Conservation (phyloP, 1,140 invertebrate genomes). For the Pogonus chalceus region DNA sequence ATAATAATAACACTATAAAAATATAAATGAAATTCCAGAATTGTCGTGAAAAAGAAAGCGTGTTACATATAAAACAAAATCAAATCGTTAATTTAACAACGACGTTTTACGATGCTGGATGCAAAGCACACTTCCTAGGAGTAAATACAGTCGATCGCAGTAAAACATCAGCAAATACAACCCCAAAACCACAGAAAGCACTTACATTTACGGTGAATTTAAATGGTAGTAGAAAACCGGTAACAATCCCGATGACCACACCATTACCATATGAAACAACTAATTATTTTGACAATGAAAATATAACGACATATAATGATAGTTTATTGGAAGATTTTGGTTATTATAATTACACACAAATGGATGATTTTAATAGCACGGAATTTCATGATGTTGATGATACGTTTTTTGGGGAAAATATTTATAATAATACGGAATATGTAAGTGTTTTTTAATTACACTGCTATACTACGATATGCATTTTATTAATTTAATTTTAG, state of each 20-base stretch:
- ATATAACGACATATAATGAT: too few relatives aligned
- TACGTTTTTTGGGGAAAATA: neutral
- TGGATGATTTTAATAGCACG: neutral
- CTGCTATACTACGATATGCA: too few relatives aligned
- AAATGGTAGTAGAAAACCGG: neutral
- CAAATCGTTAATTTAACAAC: slow-evolving; percentile 63
- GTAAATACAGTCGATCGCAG: too few relatives aligned
- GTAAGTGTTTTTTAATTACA: neutral
- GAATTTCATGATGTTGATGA: neutral
- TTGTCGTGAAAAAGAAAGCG: slow-evolving; percentile 56
- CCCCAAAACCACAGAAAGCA: slow-evolving; percentile 15
- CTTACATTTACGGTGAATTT: slow-evolving; percentile 23
- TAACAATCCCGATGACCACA: neutral
- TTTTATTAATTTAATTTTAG: neutral
- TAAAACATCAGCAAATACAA: slow-evolving; percentile 19
- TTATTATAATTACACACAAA: too few relatives aligned
- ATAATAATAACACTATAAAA: too few relatives aligned
- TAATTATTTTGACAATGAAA: neutral
- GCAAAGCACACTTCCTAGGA: slow-evolving; percentile 24
- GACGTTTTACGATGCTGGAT: slow-evolving; percentile 23
- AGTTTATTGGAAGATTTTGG: too few relatives aligned
- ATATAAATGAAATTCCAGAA: slow-evolving; percentile 48
- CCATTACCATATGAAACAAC: neutral
- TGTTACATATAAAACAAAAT: slow-evolving; percentile 55
- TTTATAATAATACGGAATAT: neutral